These are phyloP conservation scores for Armadillidium nasatum DNA, from an alignment of 1,140 invertebrate genomes.

Conservation along the genomic window DNA sequence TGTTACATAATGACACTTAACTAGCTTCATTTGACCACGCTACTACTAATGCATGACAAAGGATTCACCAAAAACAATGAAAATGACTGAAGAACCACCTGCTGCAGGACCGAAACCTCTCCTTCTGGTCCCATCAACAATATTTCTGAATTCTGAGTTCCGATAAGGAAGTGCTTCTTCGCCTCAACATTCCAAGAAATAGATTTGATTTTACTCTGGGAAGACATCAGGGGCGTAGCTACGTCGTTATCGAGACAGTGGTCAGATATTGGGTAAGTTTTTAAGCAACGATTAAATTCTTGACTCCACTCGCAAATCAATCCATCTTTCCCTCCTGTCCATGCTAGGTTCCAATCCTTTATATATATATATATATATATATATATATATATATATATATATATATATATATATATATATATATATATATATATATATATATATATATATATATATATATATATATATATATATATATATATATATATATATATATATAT, in stretches of 20 bases:
- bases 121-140: conserved; percentile 33
- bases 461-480: no score
- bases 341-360: conserved; percentile 32
- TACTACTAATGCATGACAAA: no score
- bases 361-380: no score
- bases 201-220: conserved; percentile 32
- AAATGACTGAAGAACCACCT: no score
- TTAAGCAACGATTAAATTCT: conserved; percentile 36
- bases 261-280: conserved; percentile 38
- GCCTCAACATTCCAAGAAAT: conserved; percentile 23
- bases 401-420: no score
- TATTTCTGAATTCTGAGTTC: conserved; percentile 36
- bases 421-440: no score
- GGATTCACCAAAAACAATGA: no score
- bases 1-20: no score
- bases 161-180: conserved; percentile 31
- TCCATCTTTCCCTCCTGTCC: conserved; percentile 39
- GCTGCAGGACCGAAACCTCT: conserved; percentile 17
- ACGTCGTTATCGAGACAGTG: conserved; percentile 30
- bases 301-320: conserved; percentile 37
- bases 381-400: no score
- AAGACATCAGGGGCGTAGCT: conserved; percentile 30
- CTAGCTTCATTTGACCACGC: no score
- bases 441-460: no score
- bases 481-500: no score